A percentile compares a stretch with the other conserved stretches of the same genome.
Evolutionary conservation across 2,113 vertebrate genomes (phyloP).

Genomic region (Carassius carassius): DNA sequence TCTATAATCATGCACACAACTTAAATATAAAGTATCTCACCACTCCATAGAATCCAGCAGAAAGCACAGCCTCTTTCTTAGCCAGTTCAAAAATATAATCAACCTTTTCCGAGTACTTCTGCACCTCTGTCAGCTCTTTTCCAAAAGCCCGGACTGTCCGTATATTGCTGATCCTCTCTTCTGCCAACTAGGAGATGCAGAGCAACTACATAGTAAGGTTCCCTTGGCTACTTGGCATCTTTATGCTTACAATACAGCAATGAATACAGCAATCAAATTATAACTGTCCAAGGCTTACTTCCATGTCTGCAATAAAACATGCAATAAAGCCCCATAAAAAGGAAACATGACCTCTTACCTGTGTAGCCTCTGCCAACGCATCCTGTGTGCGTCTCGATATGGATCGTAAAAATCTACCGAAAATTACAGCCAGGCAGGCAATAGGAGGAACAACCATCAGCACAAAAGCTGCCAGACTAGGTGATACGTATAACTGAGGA

Average conservation of each 20-base stretch:
- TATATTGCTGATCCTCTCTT: slow-evolving; percentile 94
- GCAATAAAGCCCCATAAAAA: background rate
- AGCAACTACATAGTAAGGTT: slow-evolving; percentile 13
- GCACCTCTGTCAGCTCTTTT: slow-evolving; percentile 86
- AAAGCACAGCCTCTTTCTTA: slow-evolving; percentile 82
- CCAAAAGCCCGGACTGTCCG: slow-evolving; percentile 94
- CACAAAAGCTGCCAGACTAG: slow-evolving; percentile 88
- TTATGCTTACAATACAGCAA: background rate
- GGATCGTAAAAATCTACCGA: slow-evolving; percentile 87
- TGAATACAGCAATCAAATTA: background rate
- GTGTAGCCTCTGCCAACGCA: slow-evolving; percentile 89
- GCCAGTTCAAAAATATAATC: slow-evolving; percentile 83
- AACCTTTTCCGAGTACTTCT: slow-evolving; percentile 78
- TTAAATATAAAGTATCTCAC: slow-evolving; percentile 72
- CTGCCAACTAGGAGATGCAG: slow-evolving; percentile 81
- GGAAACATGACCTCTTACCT: slow-evolving; percentile 75
- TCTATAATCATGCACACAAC: background rate
- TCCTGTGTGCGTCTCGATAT: slow-evolving; percentile 90
- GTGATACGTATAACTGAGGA: slow-evolving; percentile 87
- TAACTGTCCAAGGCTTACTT: background rate
- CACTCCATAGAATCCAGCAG: slow-evolving; percentile 90
- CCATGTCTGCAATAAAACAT: background rate
- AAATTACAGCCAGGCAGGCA: slow-evolving; percentile 83
- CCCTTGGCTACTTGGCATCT: background rate
- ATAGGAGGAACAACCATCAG: slow-evolving; percentile 89